phyloP scores from a whole-genome alignment of 2,888 invertebrate genomes.

The Drosophila sordidapex region DNA sequence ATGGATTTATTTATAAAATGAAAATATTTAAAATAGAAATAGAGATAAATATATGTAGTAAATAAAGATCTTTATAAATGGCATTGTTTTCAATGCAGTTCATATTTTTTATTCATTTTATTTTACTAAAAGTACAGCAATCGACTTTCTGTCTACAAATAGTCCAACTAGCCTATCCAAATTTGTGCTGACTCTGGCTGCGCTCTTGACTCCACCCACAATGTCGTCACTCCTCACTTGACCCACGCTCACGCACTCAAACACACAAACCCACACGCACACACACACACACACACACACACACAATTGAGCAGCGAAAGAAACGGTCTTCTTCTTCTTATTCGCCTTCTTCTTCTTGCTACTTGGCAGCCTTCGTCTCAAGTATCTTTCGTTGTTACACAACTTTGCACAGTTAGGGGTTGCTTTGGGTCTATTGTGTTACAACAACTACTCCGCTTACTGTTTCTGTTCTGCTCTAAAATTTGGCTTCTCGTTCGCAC shows the following conservation, averaged over 20 bases:
- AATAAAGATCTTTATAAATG: background rate
- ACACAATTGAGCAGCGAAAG: background rate
- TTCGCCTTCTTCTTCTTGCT: background rate
- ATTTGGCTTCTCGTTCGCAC: slow-evolving; percentile 47
- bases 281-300: background rate
- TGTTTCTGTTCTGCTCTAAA: slow-evolving; percentile 32
- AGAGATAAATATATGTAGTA: background rate
- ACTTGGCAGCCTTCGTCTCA: slow-evolving; percentile 61
- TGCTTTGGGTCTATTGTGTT: slow-evolving; percentile 80
- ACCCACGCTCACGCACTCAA: slow-evolving; percentile 41
- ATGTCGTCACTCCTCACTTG: slow-evolving; percentile 46
- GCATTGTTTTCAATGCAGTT: background rate
- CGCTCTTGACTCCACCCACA: slow-evolving; percentile 72
- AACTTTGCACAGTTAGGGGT: slow-evolving; percentile 65
- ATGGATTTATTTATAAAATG: background rate
- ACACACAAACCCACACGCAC: background rate
- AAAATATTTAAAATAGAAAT: too few relatives aligned
- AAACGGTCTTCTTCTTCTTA: background rate
- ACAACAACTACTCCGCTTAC: slow-evolving; percentile 59
- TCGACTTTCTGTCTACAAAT: slow-evolving; percentile 29
- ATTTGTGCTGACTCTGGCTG: slow-evolving; percentile 1
- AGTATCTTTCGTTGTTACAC: slow-evolving; percentile 55
- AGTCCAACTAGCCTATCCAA: slow-evolving; percentile 12
- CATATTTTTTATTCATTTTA: slow-evolving; percentile 4
- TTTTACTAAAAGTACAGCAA: slow-evolving; percentile 2